Percentiles rank a stretch among this genome's conserved stretches.
These are phyloP conservation scores for Asarcornis scutulata DNA, from an alignment of 2,113 vertebrate species.

Conservation along the genomic window DNA sequence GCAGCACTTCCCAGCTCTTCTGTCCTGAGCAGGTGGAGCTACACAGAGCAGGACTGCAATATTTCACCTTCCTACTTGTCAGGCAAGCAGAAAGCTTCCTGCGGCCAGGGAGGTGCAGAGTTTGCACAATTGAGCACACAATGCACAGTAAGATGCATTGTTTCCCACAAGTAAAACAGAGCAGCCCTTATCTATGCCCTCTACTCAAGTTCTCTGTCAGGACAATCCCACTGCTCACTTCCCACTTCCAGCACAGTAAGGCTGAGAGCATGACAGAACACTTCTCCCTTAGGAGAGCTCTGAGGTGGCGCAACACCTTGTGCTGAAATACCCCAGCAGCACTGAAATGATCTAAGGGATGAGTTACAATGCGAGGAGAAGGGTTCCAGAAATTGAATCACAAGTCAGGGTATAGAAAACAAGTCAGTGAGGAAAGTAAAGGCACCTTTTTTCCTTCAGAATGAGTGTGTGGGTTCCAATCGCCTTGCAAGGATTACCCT, in stretches of 20 bases:
- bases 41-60: not conserved
- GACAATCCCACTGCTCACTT: not conserved
- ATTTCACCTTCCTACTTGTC: conserved; percentile 12
- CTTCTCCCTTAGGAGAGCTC: not conserved
- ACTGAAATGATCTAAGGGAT: not conserved
- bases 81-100: not conserved
- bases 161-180: not conserved
- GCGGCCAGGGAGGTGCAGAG: not conserved
- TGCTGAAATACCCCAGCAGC: not conserved
- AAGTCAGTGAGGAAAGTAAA: not conserved
- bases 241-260: not conserved
- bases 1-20: not conserved
- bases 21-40: not conserved
- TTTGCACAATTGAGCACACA: not conserved
- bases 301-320: not conserved
- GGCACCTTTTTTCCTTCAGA: not conserved
- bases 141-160: not conserved
- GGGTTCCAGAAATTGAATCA: not conserved
- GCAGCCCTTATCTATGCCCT: not conserved
- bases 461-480: not conserved
- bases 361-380: not conserved
- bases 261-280: not conserved
- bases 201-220: not conserved
- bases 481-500: not conserved
- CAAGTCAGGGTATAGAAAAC: not conserved